These are phyloP conservation scores for Sardina pilchardus DNA, from an alignment of 2,113 vertebrate species.

Conservation along the genomic window DNA sequence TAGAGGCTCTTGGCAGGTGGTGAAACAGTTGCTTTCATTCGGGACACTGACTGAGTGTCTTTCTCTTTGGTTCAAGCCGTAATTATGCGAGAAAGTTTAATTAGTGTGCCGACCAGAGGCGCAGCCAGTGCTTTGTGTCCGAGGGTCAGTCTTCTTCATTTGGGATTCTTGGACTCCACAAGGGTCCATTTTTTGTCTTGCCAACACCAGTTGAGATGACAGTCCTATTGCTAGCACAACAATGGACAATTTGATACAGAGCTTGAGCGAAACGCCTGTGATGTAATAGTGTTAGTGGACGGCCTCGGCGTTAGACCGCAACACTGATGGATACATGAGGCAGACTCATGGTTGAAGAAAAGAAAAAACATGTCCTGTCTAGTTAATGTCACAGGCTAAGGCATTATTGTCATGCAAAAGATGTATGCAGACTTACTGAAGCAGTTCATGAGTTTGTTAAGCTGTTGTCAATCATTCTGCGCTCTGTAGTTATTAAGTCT, in stretches of 20 bases:
- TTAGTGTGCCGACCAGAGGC: not conserved
- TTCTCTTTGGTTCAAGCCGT: not conserved
- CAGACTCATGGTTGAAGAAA: not conserved
- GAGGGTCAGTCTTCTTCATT: not conserved
- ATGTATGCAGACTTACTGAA: constrained; percentile 2
- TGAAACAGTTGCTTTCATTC: constrained; percentile 11
- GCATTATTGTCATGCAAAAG: constrained; percentile 13
- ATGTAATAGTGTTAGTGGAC: not conserved
- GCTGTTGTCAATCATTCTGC: not conserved
- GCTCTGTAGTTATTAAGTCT: not conserved
- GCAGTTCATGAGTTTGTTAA: not conserved
- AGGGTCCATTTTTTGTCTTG: not conserved
- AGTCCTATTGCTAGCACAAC: not conserved
- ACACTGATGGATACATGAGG: not conserved
- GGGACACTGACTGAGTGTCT: not conserved
- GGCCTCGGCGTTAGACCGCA: not conserved
- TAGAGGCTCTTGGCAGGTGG: not conserved
- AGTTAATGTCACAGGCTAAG: not conserved
- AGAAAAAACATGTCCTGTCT: not conserved
- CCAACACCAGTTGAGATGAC: not conserved
- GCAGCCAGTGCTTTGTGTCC: not conserved
- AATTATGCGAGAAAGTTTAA: constrained; percentile 1
- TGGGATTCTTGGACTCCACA: not conserved
- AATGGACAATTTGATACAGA: constrained; percentile 10
- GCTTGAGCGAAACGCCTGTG: not conserved